Base-by-base conservation (phyloP, 2,888 invertebrate species). In the Druceiella hillmani region DNA sequence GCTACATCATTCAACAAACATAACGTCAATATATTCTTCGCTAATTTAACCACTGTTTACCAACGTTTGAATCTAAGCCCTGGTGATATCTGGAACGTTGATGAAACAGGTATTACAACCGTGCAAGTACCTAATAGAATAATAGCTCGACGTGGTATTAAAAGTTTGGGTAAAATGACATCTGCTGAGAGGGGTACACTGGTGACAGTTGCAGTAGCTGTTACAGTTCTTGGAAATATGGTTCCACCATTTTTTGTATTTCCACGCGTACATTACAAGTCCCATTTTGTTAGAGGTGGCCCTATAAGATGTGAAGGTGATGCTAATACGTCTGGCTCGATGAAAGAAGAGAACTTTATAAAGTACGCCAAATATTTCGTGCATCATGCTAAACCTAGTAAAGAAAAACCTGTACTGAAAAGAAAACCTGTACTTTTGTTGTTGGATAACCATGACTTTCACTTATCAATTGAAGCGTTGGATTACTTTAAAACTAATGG, bases 51-150 rank as follows among this genome's bases (percentile, higher is more conserved):
- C 3, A 27, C 29, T 17, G 45, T 25, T 34, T 34, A 25, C 26
- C 25, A 20, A 20, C 9, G 22, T 9, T 9, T 20, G 6, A 41
- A 39, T 26, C 20, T 44, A 16, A 34, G 36, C 15, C 49, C 56
- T 22, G 43, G 43, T 24, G 48, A 55, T 40, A 57, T 62, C 17
- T 62, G 47, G 44, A 61, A 62, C 40, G 36, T 55, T 10, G 58
- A 59, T 44, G 55, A 60, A 46, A 56, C 56, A n/a, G 58, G 55
- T 2, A 37, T 59, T 4, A 56, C 58, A 11, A 57, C 59, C 7
- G 60, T 61, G 2, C 56, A 60, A 36, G 55, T 47, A 38, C 55
- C 59, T 13, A 38, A 50, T 27, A 56, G 48, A 51, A 44, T 63
- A 25, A 38, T 62, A 35, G 58, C 57, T 12, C 42, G 44, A 37